A percentile compares a stretch with the other conserved stretches of the same genome.
Conservation (phyloP, 2,888 invertebrate genomes). For the Ennomos quercinarius region DNA sequence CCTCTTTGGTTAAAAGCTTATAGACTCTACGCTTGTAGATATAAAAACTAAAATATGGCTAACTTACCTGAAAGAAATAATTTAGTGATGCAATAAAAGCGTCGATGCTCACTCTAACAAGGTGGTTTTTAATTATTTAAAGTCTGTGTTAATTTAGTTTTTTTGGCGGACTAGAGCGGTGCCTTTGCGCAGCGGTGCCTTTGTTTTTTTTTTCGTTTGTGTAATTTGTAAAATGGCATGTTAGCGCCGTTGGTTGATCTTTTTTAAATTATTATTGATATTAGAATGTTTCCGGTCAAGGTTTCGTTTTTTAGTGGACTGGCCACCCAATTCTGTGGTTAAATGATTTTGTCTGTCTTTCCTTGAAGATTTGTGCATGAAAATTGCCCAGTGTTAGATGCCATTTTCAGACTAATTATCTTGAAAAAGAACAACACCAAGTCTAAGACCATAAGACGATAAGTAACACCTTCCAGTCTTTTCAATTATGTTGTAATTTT, state of each 20-base stretch:
- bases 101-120: conserved; percentile 71
- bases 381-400: conserved; percentile 4
- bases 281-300: conserved; percentile 70
- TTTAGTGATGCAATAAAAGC: conserved; percentile 61
- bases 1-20: conserved; percentile 27
- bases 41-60: conserved; percentile 28
- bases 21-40: conserved; percentile 37
- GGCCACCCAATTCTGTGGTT: conserved; percentile 22
- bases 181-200: conserved; percentile 68
- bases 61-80: conserved; percentile 41
- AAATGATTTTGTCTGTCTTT: conserved; percentile 1
- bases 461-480: no score
- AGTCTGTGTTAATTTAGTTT: conserved; percentile 79
- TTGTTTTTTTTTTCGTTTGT: conserved; percentile 69
- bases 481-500: no score
- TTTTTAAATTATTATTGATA: conserved; percentile 73
- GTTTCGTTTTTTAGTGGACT: conserved; percentile 20
- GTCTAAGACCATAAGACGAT: no score
- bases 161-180: conserved; percentile 62
- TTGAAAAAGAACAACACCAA: no score
- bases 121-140: conserved; percentile 81
- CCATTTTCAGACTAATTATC: no score
- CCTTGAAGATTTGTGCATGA: neutral
- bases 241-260: conserved; percentile 73
- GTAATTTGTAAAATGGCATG: conserved; percentile 82